phyloP scores from a whole-genome alignment of 1,140 invertebrate genomes.

The Pseudomyrmex sp. region DNA sequence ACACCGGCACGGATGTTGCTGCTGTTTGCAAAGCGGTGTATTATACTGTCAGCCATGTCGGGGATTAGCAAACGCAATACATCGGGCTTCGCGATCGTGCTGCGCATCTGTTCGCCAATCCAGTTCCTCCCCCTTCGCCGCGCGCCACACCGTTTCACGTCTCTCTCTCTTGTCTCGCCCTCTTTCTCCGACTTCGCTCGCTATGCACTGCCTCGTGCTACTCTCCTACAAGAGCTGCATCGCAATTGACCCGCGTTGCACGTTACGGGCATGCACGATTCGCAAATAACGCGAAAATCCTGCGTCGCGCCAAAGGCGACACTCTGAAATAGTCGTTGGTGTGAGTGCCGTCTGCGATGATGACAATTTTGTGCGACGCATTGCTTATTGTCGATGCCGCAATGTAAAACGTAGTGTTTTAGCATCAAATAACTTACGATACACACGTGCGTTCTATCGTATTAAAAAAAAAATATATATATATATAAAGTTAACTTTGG shows the following conservation, averaged over 20 bases:
- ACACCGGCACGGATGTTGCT: constrained; percentile 69
- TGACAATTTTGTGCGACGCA: constrained; percentile 33
- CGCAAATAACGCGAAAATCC: constrained; percentile 80
- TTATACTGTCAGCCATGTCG: constrained; percentile 84
- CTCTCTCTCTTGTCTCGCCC: constrained; percentile 1
- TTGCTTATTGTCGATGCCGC: constrained; percentile 29
- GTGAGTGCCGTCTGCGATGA: constrained; percentile 56
- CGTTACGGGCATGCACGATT: constrained; percentile 75
- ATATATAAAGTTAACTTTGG: too few species aligned
- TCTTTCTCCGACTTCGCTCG: constrained; percentile 39
- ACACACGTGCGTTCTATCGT: neutral
- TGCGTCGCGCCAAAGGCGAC: constrained; percentile 51
- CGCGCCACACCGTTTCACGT: constrained; percentile 19
- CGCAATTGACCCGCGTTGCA: constrained; percentile 78
- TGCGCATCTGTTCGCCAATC: constrained; percentile 82
- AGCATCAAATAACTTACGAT: neutral
- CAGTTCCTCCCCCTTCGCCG: constrained; percentile 14
- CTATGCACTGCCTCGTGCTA: constrained; percentile 54
- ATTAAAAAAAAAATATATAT: neutral
- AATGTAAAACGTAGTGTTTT: constrained; percentile 5
- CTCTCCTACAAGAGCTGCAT: constrained; percentile 79
- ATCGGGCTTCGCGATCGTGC: constrained; percentile 82
- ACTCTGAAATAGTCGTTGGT: constrained; percentile 34
- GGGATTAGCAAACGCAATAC: constrained; percentile 85
- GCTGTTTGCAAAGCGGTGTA: constrained; percentile 84